Evolutionary conservation across 2,797 vertebrate genomes (phyloP).

Genomic region (Benthosema pterotum): DNA sequence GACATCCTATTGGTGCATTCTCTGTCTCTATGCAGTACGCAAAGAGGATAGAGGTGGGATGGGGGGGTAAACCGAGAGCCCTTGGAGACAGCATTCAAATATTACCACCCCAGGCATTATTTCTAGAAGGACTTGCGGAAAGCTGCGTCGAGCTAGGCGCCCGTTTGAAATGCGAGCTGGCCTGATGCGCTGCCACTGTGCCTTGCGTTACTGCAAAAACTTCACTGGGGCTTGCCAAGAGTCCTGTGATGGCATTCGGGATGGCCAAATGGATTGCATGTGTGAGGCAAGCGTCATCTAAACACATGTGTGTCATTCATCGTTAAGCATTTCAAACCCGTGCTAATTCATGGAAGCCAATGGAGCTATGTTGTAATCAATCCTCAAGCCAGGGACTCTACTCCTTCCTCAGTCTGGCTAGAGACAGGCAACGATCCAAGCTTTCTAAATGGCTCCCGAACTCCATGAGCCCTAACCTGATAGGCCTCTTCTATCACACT

Average conservation of each 20-base stretch:
- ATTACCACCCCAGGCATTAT: slow-evolving; percentile 77
- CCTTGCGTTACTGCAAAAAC: slow-evolving; percentile 69
- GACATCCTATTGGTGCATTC: slow-evolving; percentile 68
- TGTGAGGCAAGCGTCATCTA: slow-evolving; percentile 62
- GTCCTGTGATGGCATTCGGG: slow-evolving; percentile 43
- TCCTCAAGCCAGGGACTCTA: slow-evolving; percentile 51
- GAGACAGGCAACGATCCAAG: slow-evolving; percentile 75
- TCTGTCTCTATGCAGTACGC: slow-evolving; percentile 64
- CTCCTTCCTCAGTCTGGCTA: slow-evolving; percentile 64
- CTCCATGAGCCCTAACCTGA: slow-evolving; percentile 62
- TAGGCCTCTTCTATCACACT: slow-evolving; percentile 43
- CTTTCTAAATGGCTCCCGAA: slow-evolving; percentile 65
- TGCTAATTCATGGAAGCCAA: slow-evolving; percentile 65
- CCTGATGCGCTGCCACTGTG: slow-evolving; percentile 66
- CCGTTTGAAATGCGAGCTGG: slow-evolving; percentile 76
- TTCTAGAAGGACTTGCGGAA: slow-evolving; percentile 77
- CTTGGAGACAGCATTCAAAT: slow-evolving; percentile 81
- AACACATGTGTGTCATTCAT: slow-evolving; percentile 66
- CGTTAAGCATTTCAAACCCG: slow-evolving; percentile 59
- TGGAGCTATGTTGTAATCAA: slow-evolving; percentile 70
- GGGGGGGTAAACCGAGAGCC: slow-evolving; percentile 49
- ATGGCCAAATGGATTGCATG: slow-evolving; percentile 58
- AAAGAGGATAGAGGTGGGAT: slow-evolving; percentile 45
- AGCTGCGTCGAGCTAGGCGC: slow-evolving; percentile 63
- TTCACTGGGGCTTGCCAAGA: slow-evolving; percentile 60